A percentile compares a stretch with the other conserved stretches of the same genome.
These are phyloP conservation scores for Propithecus deckenii DNA, from an alignment of 2,797 vertebrate genomes.

Conservation along the genomic window DNA sequence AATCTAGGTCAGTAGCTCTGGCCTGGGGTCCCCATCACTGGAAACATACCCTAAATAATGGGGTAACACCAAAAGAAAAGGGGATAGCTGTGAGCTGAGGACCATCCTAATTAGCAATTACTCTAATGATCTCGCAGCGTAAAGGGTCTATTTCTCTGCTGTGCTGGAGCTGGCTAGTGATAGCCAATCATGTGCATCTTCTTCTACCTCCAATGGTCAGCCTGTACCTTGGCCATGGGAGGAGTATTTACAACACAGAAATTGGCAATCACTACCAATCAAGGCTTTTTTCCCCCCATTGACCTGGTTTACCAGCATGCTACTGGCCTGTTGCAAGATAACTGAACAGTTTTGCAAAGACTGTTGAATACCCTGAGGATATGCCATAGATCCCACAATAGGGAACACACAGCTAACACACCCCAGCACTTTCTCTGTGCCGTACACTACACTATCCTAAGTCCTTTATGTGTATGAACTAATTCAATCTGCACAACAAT, in stretches of 20 bases:
- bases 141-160: not conserved
- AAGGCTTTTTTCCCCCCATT: not conserved
- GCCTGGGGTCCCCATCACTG: not conserved
- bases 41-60: not conserved
- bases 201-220: not conserved
- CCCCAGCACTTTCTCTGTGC: not conserved
- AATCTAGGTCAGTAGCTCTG: not conserved
- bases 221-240: not conserved
- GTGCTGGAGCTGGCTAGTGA: not conserved
- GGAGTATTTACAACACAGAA: not conserved
- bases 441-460: not conserved
- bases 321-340: constrained; percentile 4
- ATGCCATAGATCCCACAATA: not conserved
- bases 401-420: not conserved
- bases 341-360: not conserved
- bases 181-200: not conserved
- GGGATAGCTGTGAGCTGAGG: not conserved
- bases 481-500: not conserved
- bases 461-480: not conserved
- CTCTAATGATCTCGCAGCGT: not conserved
- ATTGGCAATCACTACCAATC: not conserved
- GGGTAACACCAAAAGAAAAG: not conserved
- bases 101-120: not conserved
- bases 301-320: not conserved
- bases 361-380: not conserved